Conservation (phyloP, 2,797 vertebrate species). For the Aselliscus stoliczkanus region DNA sequence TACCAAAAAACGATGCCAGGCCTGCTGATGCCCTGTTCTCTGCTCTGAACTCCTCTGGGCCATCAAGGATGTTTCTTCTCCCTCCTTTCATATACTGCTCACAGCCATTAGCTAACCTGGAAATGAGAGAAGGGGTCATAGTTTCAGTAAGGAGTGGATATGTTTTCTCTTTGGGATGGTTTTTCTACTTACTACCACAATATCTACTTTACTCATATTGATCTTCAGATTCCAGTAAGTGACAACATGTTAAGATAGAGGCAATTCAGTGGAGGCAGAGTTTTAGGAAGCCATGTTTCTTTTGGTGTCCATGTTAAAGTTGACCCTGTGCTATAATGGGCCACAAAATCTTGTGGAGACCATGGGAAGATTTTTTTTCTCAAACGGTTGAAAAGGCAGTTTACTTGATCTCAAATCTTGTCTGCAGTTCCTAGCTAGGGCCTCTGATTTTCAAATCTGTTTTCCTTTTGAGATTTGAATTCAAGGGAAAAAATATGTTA, state of each 20-base stretch:
- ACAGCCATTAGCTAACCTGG: not conserved
- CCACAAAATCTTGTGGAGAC: not conserved
- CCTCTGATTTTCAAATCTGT: not conserved
- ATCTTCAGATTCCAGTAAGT: not conserved
- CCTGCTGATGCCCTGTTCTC: not conserved
- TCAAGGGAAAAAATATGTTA: not conserved
- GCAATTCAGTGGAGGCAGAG: not conserved
- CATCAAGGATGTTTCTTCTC: not conserved
- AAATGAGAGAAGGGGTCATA: not conserved
- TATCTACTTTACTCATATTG: not conserved
- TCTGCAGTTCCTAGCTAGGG: not conserved
- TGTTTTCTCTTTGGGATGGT: not conserved
- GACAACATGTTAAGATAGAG: not conserved
- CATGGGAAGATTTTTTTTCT: not conserved
- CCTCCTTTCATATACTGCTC: not conserved
- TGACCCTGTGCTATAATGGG: not conserved
- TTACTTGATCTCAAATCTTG: not conserved
- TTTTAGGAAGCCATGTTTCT: not conserved
- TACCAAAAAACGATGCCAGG: not conserved
- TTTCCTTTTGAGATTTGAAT: slow-evolving; percentile 11
- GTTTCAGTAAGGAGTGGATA: not conserved
- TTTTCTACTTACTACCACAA: not conserved
- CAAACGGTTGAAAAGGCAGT: not conserved
- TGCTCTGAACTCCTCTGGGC: not conserved
- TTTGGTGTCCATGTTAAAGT: not conserved